A percentile compares a stretch with the other conserved stretches of the same genome.
phyloP scores from a whole-genome alignment of 2,113 vertebrate species.

The Excalfactoria chinensis region DNA sequence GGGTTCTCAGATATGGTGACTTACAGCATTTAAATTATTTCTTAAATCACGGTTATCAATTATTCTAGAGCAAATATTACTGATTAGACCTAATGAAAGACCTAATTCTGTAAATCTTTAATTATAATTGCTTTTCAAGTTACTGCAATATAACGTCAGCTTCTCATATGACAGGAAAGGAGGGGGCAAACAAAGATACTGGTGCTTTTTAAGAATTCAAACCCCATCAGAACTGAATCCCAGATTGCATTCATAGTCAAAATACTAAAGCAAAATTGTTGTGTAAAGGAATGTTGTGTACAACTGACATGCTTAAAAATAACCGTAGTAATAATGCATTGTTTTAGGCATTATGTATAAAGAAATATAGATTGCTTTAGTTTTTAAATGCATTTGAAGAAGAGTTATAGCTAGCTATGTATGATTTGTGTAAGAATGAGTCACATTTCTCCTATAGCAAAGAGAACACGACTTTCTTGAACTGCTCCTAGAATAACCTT shows the following conservation, averaged over 20 bases:
- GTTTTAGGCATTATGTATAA: neutral
- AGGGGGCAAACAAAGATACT: neutral
- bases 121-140: neutral
- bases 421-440: neutral
- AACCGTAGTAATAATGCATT: too few relatives aligned
- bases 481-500: neutral
- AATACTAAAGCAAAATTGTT: neutral
- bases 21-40: neutral
- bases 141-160: neutral
- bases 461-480: accelerated
- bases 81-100: neutral
- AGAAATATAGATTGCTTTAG: neutral
- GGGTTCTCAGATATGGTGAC: neutral
- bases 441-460: neutral
- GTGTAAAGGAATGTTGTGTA: neutral
- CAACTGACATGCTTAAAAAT: neutral
- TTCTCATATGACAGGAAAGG: neutral
- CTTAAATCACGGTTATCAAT: neutral
- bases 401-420: neutral
- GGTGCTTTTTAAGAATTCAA: neutral
- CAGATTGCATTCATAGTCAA: neutral
- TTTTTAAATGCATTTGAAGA: neutral
- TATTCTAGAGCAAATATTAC: neutral
- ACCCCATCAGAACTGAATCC: neutral
- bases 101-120: neutral